Base-by-base conservation (phyloP, 1,140 invertebrate genomes). In the Coelopa frigida region DNA sequence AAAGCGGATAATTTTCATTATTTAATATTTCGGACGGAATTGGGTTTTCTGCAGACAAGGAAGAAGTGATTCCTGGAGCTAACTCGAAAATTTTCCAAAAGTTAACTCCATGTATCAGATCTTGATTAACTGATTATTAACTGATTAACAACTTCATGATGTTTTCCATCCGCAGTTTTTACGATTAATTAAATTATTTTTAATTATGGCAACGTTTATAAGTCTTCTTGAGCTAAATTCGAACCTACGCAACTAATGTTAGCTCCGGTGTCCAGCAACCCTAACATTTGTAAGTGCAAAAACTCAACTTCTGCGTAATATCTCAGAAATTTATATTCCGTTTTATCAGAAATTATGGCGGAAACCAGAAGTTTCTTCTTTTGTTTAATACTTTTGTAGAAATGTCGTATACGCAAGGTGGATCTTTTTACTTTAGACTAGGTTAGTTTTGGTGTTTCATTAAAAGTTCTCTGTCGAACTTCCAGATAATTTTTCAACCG, bases 181-280 rank as follows among this genome's bases (percentile, higher is more conserved):
- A 45, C 42, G 12, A 31, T 23, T 4, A 17, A 27, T 31, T 26
- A 20, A 29, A 23, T 39, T 15, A 14, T 11, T 14, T n/a, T n/a
- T 44, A 49, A 49, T 6, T 27, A 14, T 3, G 26, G 35, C 3
- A 44, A 32, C 22, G 37, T 27, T 3, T 21, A 36, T 24, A 35
- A 45, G 27, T 44, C 35, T 11, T 23, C 20, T 32, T 44, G n/a
- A 8, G 48, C 48, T 5, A 50, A 22, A 12, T 39, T 17, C 14
- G 43, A 18, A 22, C 48, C 37, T 10, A 50, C 20, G 31, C 48
- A 45, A n/a, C 43, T 46, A 15, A 46, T 29, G 35, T 42, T 48
- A 7, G 39, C 46, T 21, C 39, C 46, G 3, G 46, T 42, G 26
- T 48, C 39, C 5, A 48, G 7, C 8, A 36, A 31, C 12, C n/a